phyloP scores from a whole-genome alignment of 2,797 vertebrate species.

The Miichthys miiuy region DNA sequence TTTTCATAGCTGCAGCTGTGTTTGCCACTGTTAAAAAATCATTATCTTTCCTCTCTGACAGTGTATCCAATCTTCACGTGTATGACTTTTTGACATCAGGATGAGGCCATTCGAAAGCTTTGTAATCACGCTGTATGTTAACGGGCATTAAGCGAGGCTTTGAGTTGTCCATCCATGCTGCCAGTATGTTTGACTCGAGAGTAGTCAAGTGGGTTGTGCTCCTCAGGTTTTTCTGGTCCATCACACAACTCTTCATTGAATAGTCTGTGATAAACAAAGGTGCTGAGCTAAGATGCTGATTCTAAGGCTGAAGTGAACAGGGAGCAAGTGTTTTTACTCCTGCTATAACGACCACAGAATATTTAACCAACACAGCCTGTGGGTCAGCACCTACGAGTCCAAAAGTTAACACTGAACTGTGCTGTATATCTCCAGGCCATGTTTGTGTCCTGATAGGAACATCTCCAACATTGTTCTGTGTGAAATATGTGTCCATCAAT shows the following conservation, averaged over 20 bases:
- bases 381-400: slow-evolving; percentile 41
- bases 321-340: slow-evolving; percentile 25
- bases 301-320: slow-evolving; percentile 30
- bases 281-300: slow-evolving; percentile 58
- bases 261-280: slow-evolving; percentile 47
- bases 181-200: slow-evolving; percentile 38
- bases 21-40: slow-evolving; percentile 22
- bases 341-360: slow-evolving; percentile 31
- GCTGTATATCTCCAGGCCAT: slow-evolving; percentile 34
- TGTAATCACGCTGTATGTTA: slow-evolving; percentile 16
- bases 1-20: slow-evolving; percentile 7
- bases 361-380: slow-evolving; percentile 37
- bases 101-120: slow-evolving; percentile 15
- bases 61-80: not conserved
- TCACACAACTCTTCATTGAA: slow-evolving; percentile 29
- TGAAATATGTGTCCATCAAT: slow-evolving; percentile 57
- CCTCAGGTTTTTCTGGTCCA: slow-evolving; percentile 41
- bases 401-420: slow-evolving; percentile 45
- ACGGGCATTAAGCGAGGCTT: slow-evolving; percentile 30
- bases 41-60: slow-evolving; percentile 12
- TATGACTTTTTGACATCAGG: slow-evolving; percentile 1
- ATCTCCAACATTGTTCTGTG: slow-evolving; percentile 35
- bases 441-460: slow-evolving; percentile 28
- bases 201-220: slow-evolving; percentile 36
- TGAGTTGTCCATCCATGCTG: slow-evolving; percentile 16